phyloP scores from a whole-genome alignment of 1,140 invertebrate genomes.

The Batillaria attramentaria region DNA sequence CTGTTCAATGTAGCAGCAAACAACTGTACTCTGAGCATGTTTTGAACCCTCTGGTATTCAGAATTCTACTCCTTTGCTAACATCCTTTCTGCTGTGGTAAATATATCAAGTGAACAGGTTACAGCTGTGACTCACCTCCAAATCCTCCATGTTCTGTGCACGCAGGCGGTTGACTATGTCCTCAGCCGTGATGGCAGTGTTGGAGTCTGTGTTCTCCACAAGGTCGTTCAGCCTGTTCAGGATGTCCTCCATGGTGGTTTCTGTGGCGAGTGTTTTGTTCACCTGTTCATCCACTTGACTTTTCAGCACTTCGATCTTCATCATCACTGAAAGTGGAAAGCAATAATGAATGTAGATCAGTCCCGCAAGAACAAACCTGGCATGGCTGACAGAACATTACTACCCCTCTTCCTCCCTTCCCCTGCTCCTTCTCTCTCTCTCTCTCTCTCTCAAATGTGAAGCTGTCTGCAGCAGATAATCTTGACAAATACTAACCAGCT shows the following conservation, averaged over 20 bases:
- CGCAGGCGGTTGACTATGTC: slow-evolving; percentile 41
- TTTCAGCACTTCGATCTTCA: slow-evolving; percentile 17
- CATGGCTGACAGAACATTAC: not conserved
- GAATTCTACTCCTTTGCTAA: too few species aligned
- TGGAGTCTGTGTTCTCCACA: slow-evolving; percentile 41
- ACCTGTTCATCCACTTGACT: slow-evolving; percentile 26
- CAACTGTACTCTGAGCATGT: too few species aligned
- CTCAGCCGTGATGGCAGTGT: slow-evolving; percentile 35
- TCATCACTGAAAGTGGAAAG: slow-evolving; percentile 13
- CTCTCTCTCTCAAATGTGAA: slow-evolving; percentile 3
- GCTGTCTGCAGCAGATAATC: not conserved
- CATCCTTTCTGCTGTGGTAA: too few species aligned
- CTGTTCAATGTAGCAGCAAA: too few species aligned
- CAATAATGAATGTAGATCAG: not conserved
- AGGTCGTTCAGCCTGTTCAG: slow-evolving; percentile 47
- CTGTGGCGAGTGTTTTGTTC: slow-evolving; percentile 24
- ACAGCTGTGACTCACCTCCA: slow-evolving; percentile 33
- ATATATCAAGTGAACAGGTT: too few species aligned
- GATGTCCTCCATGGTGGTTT: slow-evolving; percentile 30
- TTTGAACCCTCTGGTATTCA: too few species aligned
- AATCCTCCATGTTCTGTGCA: slow-evolving; percentile 38
- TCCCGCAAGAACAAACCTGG: not conserved
- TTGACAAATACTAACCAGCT: slow-evolving; percentile 56
- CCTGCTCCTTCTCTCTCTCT: not conserved
- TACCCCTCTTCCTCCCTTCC: too few species aligned